phyloP scores from a whole-genome alignment of 2,888 invertebrate species.

The Deilephila elpenor region DNA sequence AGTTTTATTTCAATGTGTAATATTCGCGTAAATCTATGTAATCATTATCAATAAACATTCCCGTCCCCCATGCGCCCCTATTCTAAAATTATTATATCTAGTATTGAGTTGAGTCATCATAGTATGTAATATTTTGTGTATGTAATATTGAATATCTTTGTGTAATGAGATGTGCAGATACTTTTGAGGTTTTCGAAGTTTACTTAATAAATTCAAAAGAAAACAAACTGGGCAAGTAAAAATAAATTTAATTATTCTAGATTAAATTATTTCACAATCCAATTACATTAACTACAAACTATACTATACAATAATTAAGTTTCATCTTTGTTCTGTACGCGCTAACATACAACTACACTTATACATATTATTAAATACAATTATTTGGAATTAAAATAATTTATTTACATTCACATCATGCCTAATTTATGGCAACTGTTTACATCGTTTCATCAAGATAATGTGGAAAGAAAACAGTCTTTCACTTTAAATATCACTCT shows the following conservation, averaged over 20 bases:
- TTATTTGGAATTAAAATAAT: constrained; percentile 16
- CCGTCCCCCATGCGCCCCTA: too few relatives aligned
- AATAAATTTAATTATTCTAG: constrained; percentile 71
- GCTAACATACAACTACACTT: not conserved
- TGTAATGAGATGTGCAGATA: too few relatives aligned
- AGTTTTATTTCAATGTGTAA: too few relatives aligned
- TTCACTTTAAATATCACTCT: too few relatives aligned
- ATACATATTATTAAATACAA: constrained; percentile 7
- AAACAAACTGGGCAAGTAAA: constrained; percentile 59
- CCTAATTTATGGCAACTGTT: constrained; percentile 30
- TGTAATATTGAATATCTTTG: not conserved
- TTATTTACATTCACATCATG: constrained; percentile 24
- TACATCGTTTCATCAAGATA: not conserved
- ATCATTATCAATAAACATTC: too few relatives aligned
- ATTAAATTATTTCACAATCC: constrained; percentile 61
- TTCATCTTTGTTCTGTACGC: constrained; percentile 23
- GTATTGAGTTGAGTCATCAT: too few relatives aligned
- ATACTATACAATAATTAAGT: constrained; percentile 38
- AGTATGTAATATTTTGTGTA: too few relatives aligned
- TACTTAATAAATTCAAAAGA: constrained; percentile 19
- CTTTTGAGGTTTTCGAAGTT: not conserved
- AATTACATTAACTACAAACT: constrained; percentile 46
- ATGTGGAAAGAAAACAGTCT: not conserved
- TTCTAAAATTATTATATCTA: too few relatives aligned
- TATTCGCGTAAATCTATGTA: too few relatives aligned